Base-by-base conservation (phyloP, 2,888 invertebrate species). In the Helobdella robusta region DNA sequence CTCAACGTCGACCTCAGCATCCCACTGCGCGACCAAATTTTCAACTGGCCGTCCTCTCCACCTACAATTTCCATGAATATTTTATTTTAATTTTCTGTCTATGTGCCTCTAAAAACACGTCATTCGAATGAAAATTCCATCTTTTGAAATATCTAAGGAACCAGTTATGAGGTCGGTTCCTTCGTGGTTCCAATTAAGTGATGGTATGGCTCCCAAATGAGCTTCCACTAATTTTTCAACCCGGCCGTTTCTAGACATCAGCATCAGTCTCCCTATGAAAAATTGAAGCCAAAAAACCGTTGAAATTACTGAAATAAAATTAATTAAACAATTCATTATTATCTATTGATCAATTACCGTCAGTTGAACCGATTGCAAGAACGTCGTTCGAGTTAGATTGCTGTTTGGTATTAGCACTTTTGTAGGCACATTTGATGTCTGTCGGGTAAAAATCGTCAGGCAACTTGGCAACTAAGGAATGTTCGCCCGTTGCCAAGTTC, bases 11-110 rank as follows among this genome's bases (percentile, higher is more conserved):
- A 92, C 1, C 98, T 84, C 18, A 98, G 83, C 81, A 83, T 82
- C 18, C 95, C 97, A 74, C 89, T 91, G 56, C 93, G 84, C 0
- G 97, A 97, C 97, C 97, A 98, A 67, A 97, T 87, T 82, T 95
- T 95, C 1, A 97, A 86, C 66, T 86, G 85, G 1, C 97, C 98
- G 81, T 98, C 98, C 82, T 99, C 97, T 0, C 95, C 95, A 69
- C 89, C 94, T 88, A 79, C n/a, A n/a, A n/a, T n/a, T n/a, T n/a
- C n/a, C n/a, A n/a, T n/a, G n/a, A n/a, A n/a, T n/a, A n/a, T n/a
- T n/a, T n/a, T n/a, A n/a, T n/a, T n/a, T n/a, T n/a, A n/a, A n/a
- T n/a, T n/a, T n/a, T n/a, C n/a, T n/a, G n/a, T n/a, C n/a, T n/a
- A n/a, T n/a, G n/a, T n/a, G n/a, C n/a, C n/a, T n/a, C n/a, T n/a